Percentiles rank a stretch among this genome's conserved stretches.
Evolutionary conservation across 2,113 vertebrate genomes (phyloP).

Genomic region (Macrotus californicus): DNA sequence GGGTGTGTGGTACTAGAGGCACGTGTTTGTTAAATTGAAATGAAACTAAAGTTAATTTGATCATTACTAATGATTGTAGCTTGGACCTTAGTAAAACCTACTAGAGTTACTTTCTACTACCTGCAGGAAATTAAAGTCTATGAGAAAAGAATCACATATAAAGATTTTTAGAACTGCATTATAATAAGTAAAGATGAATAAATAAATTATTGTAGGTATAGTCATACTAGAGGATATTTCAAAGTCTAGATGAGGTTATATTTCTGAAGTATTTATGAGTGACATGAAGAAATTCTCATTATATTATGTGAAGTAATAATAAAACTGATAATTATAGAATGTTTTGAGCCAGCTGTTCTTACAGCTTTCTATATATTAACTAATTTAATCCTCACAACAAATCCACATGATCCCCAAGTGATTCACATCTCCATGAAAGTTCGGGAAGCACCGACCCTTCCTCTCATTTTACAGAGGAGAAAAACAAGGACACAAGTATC

Average conservation of each 20-base stretch:
- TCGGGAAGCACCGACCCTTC: neutral
- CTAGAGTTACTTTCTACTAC: neutral
- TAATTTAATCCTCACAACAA: conserved; percentile 22
- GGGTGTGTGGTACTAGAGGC: too few relatives aligned
- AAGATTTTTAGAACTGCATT: neutral
- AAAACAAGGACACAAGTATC: conserved; percentile 17
- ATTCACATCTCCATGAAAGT: neutral
- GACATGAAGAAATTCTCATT: neutral
- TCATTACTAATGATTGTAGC: neutral
- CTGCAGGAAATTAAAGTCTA: neutral
- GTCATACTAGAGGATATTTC: neutral
- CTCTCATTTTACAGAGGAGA: neutral
- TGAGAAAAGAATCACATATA: neutral
- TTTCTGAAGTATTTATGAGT: conserved; percentile 27
- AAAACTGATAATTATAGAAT: neutral
- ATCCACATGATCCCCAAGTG: neutral
- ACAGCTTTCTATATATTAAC: neutral
- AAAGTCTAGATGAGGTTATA: neutral
- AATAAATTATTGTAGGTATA: neutral
- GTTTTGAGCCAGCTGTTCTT: neutral
- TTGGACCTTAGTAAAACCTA: neutral
- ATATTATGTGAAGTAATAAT: conserved; percentile 4
- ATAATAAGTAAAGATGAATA: neutral
- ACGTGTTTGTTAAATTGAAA: neutral
- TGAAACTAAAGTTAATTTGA: neutral